Evolutionary conservation across 1,140 invertebrate species (phyloP).

Genomic region (Leptinotarsa undecemlineata): DNA sequence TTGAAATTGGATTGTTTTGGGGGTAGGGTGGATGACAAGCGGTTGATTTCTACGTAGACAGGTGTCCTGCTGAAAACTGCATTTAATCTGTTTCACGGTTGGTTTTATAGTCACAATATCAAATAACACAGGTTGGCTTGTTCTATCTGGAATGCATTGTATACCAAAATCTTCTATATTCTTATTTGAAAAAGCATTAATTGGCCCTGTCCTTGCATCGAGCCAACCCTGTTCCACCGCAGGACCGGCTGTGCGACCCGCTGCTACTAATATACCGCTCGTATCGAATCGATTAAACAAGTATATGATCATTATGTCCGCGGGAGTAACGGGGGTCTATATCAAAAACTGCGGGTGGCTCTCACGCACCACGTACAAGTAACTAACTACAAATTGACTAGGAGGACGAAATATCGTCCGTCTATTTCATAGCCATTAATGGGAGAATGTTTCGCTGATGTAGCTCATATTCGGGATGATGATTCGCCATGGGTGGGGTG

Average conservation of each 20-base stretch:
- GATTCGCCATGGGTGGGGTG: not conserved
- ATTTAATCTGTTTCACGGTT: no score
- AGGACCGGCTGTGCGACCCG: slow-evolving; percentile 18
- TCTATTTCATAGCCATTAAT: slow-evolving; percentile 14
- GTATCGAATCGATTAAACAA: slow-evolving; percentile 42
- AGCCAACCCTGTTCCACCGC: not conserved
- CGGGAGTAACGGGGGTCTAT: slow-evolving; percentile 28
- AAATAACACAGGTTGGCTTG: no score
- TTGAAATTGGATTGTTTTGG: no score
- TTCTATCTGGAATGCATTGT: no score
- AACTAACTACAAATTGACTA: slow-evolving; percentile 14
- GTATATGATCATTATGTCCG: slow-evolving; percentile 38
- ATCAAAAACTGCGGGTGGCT: slow-evolving; percentile 36
- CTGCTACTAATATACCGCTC: slow-evolving; percentile 37
- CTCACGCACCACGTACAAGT: slow-evolving; percentile 11
- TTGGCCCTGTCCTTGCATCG: no score
- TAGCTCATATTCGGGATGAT: not conserved
- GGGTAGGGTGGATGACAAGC: no score
- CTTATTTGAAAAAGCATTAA: no score
- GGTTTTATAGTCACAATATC: no score
- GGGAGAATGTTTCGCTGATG: not conserved
- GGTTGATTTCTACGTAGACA: no score
- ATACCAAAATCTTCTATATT: no score
- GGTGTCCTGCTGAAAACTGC: no score
- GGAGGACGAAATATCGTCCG: slow-evolving; percentile 11